These are phyloP conservation scores for Strigamia crassipes DNA, from an alignment of 2,888 invertebrate species.

Conservation along the genomic window DNA sequence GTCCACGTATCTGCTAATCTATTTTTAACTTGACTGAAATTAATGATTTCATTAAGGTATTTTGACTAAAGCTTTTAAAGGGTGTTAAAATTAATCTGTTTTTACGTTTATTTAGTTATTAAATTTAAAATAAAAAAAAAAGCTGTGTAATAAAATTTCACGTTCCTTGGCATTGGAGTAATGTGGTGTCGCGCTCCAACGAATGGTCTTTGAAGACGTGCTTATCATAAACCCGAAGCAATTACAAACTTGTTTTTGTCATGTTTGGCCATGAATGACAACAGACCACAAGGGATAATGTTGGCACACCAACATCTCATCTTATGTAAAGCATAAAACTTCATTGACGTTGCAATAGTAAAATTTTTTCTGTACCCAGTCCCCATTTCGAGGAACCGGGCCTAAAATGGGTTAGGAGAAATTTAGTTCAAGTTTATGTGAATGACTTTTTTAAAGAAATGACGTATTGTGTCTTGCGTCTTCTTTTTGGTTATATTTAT, in stretches of 20 bases:
- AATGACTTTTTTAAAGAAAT: too few relatives aligned
- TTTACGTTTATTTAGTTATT: not conserved
- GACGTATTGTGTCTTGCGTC: not conserved
- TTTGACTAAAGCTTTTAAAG: too few relatives aligned
- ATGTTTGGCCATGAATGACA: slow-evolving; percentile 30
- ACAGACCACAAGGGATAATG: not conserved
- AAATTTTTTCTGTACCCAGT: not conserved
- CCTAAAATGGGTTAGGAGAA: not conserved
- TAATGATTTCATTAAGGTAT: too few relatives aligned
- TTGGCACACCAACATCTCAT: not conserved
- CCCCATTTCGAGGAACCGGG: not conserved
- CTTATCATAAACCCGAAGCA: not conserved
- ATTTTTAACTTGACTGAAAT: too few relatives aligned
- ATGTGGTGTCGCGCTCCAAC: not conserved
- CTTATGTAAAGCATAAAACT: not conserved
- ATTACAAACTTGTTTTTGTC: slow-evolving; percentile 25
- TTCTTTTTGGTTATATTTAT: not conserved
- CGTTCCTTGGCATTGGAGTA: slow-evolving; percentile 8
- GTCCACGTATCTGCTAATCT: too few relatives aligned
- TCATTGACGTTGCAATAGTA: not conserved
- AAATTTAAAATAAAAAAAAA: not conserved
- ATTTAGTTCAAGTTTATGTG: not conserved
- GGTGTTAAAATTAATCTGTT: not conserved
- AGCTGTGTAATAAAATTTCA: slow-evolving; percentile 13
- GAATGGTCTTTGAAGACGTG: not conserved